Evolutionary conservation across 2,113 vertebrate genomes (phyloP).

Genomic region (Neomonachus schauinslandi): DNA sequence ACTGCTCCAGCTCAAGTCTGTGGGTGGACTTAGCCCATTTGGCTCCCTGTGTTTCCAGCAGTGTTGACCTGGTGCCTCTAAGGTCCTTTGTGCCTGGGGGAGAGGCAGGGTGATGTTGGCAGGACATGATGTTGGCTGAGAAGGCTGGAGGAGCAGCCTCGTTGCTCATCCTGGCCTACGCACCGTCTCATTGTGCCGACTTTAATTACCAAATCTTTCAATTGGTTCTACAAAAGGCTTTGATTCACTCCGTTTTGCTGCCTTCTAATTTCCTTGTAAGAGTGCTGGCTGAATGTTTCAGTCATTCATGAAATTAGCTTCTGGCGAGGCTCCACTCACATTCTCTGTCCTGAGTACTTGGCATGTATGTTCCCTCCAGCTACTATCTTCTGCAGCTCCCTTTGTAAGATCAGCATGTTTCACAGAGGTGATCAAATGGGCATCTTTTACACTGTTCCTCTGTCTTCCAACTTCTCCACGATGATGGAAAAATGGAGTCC

Average conservation of each 20-base stretch:
- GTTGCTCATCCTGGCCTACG: not conserved
- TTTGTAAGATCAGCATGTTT: not conserved
- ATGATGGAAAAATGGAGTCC: not conserved
- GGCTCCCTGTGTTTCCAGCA: not conserved
- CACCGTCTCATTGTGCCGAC: not conserved
- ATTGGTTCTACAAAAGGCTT: not conserved
- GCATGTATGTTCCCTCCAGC: not conserved
- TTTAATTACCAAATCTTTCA: not conserved
- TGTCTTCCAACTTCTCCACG: not conserved
- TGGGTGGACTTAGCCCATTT: not conserved
- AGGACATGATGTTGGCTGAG: not conserved
- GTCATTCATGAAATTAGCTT: not conserved
- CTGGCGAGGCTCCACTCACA: not conserved
- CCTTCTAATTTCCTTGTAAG: conserved; percentile 30
- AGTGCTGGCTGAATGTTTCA: not conserved
- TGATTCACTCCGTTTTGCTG: not conserved
- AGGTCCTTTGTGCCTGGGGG: not conserved
- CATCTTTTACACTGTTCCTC: not conserved
- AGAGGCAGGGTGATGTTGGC: not conserved
- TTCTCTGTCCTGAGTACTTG: not conserved
- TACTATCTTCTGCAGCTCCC: not conserved
- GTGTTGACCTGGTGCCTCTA: not conserved
- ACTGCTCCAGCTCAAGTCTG: not conserved
- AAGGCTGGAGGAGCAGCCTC: not conserved
- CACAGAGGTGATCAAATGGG: not conserved